These are phyloP conservation scores for Drosophila affinis DNA, from an alignment of 2,888 invertebrate species.

Conservation along the genomic window DNA sequence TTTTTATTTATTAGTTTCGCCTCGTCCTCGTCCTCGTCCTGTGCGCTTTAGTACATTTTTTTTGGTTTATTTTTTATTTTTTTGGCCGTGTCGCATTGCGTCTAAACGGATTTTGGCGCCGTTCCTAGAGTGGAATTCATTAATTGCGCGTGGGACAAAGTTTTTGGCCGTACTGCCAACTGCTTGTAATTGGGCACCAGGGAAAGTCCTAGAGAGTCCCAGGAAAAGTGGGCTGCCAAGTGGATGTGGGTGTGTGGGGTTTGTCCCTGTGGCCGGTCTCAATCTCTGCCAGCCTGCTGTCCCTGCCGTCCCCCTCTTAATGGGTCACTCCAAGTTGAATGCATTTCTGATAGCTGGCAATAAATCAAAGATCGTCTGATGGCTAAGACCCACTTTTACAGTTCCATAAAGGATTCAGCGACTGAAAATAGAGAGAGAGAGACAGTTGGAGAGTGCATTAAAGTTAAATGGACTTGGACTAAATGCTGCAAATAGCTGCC, in stretches of 20 bases:
- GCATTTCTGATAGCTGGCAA: conserved; percentile 38
- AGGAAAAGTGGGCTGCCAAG: background rate
- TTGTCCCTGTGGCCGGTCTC: conserved; percentile 9
- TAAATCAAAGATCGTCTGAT: conserved; percentile 38
- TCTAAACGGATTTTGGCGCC: conserved; percentile 53
- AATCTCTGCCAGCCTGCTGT: background rate
- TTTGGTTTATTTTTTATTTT: background rate
- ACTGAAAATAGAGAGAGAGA: conserved; percentile 26
- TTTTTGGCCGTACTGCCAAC: conserved; percentile 61
- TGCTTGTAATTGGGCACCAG: conserved; percentile 48
- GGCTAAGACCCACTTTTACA: conserved; percentile 5
- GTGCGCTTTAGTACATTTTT: background rate
- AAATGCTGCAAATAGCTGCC: conserved; percentile 68
- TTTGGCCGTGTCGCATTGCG: conserved; percentile 33
- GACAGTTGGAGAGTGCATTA: conserved; percentile 56
- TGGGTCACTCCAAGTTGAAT: conserved; percentile 22
- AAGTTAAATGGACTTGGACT: conserved; percentile 66
- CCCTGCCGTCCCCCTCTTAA: background rate
- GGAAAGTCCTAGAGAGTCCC: conserved; percentile 8
- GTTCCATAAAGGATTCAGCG: conserved; percentile 29
- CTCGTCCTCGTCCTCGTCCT: background rate
- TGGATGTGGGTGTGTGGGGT: background rate
- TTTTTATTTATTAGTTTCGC: conserved; percentile 19
- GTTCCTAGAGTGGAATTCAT: conserved; percentile 54
- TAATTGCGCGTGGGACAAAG: conserved; percentile 66